A percentile compares a stretch with the other conserved stretches of the same genome.
Evolutionary conservation across 2,888 invertebrate species (phyloP).

Genomic region (Cantharis rufa): DNA sequence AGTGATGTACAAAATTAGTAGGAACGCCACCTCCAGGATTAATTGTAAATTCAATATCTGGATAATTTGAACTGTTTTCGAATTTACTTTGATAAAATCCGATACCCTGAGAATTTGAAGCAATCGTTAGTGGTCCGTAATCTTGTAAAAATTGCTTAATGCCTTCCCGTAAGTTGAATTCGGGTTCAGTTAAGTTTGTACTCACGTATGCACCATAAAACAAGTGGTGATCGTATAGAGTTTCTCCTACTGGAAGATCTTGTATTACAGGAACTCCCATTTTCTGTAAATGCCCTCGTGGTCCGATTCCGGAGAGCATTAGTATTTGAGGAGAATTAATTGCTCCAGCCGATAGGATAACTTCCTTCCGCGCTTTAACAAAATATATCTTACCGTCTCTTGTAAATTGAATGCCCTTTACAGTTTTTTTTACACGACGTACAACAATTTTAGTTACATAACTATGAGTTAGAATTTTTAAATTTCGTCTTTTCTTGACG

Average conservation of each 20-base stretch:
- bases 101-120: not conserved
- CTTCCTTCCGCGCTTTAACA: slow-evolving; percentile 65
- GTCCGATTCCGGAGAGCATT: slow-evolving; percentile 56
- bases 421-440: slow-evolving; percentile 57
- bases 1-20: not conserved
- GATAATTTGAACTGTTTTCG: not conserved
- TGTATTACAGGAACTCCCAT: not conserved
- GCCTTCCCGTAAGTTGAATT: not conserved
- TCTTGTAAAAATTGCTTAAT: not conserved
- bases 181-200: not conserved
- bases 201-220: not conserved
- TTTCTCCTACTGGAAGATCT: not conserved
- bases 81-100: not conserved
- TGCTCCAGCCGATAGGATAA: slow-evolving; percentile 76
- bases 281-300: slow-evolving; percentile 68
- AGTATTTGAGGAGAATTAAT: slow-evolving; percentile 52
- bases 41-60: not conserved
- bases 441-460: slow-evolving; percentile 62
- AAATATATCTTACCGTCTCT: slow-evolving; percentile 53
- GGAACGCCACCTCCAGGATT: not conserved
- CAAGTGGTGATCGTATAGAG: not conserved
- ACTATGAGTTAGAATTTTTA: slow-evolving; percentile 61
- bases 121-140: not conserved
- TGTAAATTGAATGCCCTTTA: slow-evolving; percentile 62
- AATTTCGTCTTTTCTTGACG: slow-evolving; percentile 58